phyloP scores from a whole-genome alignment of 2,797 vertebrate genomes.

The Sylvilagus floridanus region DNA sequence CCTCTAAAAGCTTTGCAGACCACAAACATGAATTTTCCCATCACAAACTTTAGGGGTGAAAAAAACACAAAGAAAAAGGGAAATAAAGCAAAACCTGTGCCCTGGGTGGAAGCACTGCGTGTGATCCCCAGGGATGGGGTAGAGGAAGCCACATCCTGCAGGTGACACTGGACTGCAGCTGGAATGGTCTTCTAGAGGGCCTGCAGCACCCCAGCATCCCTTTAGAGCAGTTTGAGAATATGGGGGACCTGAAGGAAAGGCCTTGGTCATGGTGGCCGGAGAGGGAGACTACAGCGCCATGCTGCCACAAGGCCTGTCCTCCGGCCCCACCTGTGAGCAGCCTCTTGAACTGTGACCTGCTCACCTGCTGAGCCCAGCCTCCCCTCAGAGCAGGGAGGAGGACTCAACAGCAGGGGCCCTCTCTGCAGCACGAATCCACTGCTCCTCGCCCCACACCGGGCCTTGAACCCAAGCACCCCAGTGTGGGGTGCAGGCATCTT shows the following conservation, averaged over 20 bases:
- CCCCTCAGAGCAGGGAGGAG: not conserved
- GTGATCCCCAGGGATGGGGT: not conserved
- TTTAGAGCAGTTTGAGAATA: not conserved
- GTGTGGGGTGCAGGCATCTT: too few species aligned
- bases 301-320: too few species aligned
- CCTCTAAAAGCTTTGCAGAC: not conserved
- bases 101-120: not conserved
- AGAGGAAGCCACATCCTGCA: not conserved
- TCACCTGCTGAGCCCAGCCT: not conserved
- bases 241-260: not conserved
- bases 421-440: not conserved
- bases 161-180: not conserved
- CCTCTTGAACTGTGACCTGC: not conserved
- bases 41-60: not conserved
- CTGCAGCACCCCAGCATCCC: not conserved
- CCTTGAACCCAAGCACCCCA: too few species aligned
- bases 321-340: not conserved
- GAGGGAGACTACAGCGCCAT: not conserved
- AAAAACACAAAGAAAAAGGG: too few species aligned
- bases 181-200: not conserved
- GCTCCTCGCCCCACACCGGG: not conserved
- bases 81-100: not conserved
- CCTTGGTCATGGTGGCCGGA: rapidly evolving
- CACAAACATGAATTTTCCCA: not conserved
- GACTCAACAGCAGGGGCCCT: not conserved